Percentiles rank a stretch among this genome's conserved stretches.
These are phyloP conservation scores for Latrodectus hesperus DNA, from an alignment of 2,888 invertebrate genomes.

Conservation along the genomic window DNA sequence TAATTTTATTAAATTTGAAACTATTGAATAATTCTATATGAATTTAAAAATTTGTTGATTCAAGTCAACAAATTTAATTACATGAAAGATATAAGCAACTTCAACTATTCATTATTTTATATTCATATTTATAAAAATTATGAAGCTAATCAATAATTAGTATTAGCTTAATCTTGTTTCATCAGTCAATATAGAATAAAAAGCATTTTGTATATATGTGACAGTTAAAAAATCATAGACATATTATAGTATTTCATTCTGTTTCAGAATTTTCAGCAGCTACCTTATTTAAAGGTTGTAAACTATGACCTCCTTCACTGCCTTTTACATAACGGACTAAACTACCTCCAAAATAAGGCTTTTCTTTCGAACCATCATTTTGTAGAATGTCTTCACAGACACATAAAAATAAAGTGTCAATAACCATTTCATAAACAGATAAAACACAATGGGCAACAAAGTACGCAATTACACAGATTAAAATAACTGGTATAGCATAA, in stretches of 20 bases:
- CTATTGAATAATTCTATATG: too few species aligned
- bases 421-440: slow-evolving; percentile 84
- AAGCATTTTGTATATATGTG: neutral
- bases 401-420: slow-evolving; percentile 76
- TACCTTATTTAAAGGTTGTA: slow-evolving; percentile 60
- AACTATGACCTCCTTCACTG: slow-evolving; percentile 18
- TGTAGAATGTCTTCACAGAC: slow-evolving; percentile 79
- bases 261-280: slow-evolving; percentile 45
- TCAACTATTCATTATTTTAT: too few species aligned
- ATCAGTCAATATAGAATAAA: too few species aligned
- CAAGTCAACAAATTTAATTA: too few species aligned
- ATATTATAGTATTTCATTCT: slow-evolving; percentile 21
- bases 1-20: too few species aligned
- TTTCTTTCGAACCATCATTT: slow-evolving; percentile 79
- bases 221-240: neutral
- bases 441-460: slow-evolving; percentile 83
- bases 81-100: too few species aligned
- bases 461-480: slow-evolving; percentile 82
- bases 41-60: too few species aligned
- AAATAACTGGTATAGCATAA: slow-evolving; percentile 80
- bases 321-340: slow-evolving; percentile 54
- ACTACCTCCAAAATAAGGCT: slow-evolving; percentile 78
- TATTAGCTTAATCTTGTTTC: too few species aligned
- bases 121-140: too few species aligned
- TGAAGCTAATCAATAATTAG: too few species aligned